Evolutionary conservation across 2,888 invertebrate genomes (phyloP).

Genomic region (Nomada fucata): DNA sequence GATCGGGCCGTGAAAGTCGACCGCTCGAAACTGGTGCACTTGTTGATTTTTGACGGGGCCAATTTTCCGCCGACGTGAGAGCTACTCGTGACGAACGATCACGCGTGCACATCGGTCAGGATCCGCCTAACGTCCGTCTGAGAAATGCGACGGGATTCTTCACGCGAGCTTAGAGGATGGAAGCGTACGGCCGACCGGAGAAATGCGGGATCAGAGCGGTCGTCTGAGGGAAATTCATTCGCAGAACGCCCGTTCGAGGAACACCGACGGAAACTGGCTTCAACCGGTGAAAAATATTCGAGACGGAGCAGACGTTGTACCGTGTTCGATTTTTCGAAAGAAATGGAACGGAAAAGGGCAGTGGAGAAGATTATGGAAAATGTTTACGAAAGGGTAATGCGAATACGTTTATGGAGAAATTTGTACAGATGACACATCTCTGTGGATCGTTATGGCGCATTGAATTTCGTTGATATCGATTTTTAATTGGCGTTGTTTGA

Average conservation of each 20-base stretch:
- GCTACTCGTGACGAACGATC: neutral
- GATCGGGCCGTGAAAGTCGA: neutral
- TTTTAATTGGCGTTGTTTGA: too few relatives aligned
- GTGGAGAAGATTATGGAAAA: neutral
- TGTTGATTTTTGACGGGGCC: neutral
- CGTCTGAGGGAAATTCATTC: conserved; percentile 15
- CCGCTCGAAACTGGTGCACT: neutral
- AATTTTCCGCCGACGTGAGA: neutral
- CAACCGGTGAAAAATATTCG: neutral
- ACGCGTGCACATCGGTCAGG: neutral
- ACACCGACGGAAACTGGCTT: neutral
- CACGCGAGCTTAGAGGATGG: neutral
- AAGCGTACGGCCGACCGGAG: neutral
- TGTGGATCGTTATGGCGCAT: too few relatives aligned
- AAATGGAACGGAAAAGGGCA: neutral
- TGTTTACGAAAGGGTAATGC: too few relatives aligned
- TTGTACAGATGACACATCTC: too few relatives aligned
- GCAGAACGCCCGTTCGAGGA: neutral
- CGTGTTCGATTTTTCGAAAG: neutral
- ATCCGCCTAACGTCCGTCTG: neutral
- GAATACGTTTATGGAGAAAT: too few relatives aligned
- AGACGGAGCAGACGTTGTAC: too few relatives aligned
- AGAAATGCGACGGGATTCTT: neutral
- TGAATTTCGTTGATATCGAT: too few relatives aligned
- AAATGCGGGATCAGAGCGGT: conserved; percentile 9